phyloP scores from a whole-genome alignment of 1,140 invertebrate genomes.

The Penaeus chinensis region DNA sequence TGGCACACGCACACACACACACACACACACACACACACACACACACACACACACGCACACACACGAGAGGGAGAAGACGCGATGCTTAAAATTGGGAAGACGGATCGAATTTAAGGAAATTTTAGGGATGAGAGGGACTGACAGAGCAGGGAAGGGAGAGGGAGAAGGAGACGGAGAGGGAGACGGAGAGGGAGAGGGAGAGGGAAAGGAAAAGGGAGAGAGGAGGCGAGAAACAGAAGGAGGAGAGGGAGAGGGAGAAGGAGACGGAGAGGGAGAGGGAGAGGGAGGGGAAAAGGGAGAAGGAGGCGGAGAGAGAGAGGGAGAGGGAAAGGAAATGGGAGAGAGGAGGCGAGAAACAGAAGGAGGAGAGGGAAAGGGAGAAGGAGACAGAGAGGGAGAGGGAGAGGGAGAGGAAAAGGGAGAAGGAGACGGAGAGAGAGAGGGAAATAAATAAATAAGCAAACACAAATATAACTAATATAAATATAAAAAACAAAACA shows the following conservation, averaged over 20 bases:
- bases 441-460: neutral
- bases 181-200: neutral
- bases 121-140: no score
- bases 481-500: neutral
- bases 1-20: constrained; percentile 21
- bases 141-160: neutral
- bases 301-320: constrained; percentile 15
- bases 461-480: neutral
- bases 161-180: neutral
- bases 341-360: neutral
- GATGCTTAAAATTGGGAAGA: no score
- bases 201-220: neutral
- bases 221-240: neutral
- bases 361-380: no score
- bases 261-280: no score
- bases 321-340: constrained; percentile 15
- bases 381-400: constrained; percentile 19
- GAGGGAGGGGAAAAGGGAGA: no score
- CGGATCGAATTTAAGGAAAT: no score
- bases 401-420: constrained; percentile 18
- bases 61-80: constrained; percentile 18
- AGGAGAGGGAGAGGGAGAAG: constrained; percentile 10
- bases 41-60: constrained; percentile 33
- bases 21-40: constrained; percentile 26
- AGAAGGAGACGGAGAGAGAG: constrained; percentile 4